These are phyloP conservation scores for Triplophysa tibetana DNA, from an alignment of 2,113 vertebrate genomes.

Conservation along the genomic window DNA sequence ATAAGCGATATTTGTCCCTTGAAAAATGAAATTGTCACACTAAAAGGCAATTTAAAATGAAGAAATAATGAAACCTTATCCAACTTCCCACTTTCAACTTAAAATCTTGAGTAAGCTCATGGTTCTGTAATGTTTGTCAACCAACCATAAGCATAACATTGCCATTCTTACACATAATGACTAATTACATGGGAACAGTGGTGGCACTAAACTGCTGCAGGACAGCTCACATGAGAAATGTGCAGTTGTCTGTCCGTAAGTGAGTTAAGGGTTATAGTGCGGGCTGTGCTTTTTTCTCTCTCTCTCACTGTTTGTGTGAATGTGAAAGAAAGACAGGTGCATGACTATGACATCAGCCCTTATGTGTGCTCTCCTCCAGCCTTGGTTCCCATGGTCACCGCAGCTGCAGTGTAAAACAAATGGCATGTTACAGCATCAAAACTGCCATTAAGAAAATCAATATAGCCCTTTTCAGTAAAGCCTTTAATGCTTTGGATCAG, in stretches of 20 bases:
- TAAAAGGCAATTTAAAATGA: too few relatives aligned
- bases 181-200: conserved; percentile 38
- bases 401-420: conserved; percentile 58
- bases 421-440: conserved; percentile 43
- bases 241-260: conserved; percentile 68
- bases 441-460: conserved; percentile 41
- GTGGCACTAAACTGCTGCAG: conserved; percentile 35
- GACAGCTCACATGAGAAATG: conserved; percentile 48
- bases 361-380: conserved; percentile 52
- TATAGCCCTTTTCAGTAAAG: conserved; percentile 24
- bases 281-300: conserved; percentile 23
- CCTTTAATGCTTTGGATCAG: conserved; percentile 34
- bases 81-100: too few relatives aligned
- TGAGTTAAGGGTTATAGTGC: conserved; percentile 63
- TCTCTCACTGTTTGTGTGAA: conserved; percentile 9
- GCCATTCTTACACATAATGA: conserved; percentile 31
- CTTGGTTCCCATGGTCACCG: conserved; percentile 64
- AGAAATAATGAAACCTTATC: too few relatives aligned
- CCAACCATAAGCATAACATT: conserved; percentile 3
- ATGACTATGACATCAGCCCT: conserved; percentile 64
- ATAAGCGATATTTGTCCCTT: too few relatives aligned
- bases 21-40: too few relatives aligned
- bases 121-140: too few relatives aligned
- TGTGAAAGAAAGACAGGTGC: conserved; percentile 71
- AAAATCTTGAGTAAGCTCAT: too few relatives aligned